Evolutionary conservation across 2,113 vertebrate species (phyloP).

Genomic region (Strix aluco): DNA sequence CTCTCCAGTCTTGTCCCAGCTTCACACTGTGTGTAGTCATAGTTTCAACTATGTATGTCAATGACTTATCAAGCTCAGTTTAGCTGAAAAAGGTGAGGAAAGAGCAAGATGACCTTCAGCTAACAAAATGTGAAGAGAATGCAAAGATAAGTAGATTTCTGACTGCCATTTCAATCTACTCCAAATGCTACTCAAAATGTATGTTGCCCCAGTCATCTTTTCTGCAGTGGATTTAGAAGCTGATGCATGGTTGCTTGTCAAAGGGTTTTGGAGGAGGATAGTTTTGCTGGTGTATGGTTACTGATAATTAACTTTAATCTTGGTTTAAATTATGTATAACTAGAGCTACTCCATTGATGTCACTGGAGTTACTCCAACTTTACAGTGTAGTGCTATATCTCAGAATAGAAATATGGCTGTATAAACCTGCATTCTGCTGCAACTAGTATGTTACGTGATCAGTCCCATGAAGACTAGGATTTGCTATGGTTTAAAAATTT

Average conservation of each 20-base stretch:
- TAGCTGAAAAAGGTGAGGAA: not conserved
- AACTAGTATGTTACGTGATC: not conserved
- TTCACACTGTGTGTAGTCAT: not conserved
- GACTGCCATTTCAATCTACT: not conserved
- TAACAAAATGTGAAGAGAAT: not conserved
- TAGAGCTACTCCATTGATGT: not conserved
- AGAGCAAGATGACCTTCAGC: not conserved
- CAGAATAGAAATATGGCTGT: not conserved
- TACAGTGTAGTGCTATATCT: not conserved
- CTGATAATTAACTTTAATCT: not conserved
- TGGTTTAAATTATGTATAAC: not conserved
- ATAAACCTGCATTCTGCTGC: not conserved
- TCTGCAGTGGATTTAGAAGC: not conserved
- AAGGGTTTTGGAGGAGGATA: not conserved
- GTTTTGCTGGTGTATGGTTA: not conserved
- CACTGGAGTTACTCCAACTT: not conserved
- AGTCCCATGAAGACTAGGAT: not conserved
- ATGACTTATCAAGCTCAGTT: not conserved
- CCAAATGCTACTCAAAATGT: not conserved
- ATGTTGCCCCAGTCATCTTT: not conserved
- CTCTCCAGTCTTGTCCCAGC: not conserved
- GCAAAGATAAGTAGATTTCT: not conserved
- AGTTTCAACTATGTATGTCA: not conserved
- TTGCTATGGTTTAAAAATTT: not conserved
- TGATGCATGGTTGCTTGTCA: not conserved